phyloP scores from a whole-genome alignment of 1,140 invertebrate species.

The Rhopalosiphum padi region DNA sequence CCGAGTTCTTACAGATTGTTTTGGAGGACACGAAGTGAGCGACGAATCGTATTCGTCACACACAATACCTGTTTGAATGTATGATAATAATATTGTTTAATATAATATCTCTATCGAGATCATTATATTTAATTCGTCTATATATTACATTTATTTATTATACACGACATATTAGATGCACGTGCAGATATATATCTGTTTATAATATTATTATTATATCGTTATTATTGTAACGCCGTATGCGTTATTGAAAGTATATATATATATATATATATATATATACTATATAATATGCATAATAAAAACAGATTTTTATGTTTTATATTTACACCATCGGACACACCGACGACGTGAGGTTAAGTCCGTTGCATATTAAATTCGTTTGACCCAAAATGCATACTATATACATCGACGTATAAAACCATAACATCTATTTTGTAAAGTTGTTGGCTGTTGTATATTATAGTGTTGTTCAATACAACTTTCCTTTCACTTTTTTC shows the following conservation, averaged over 20 bases:
- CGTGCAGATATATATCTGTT: not conserved
- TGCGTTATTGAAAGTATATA: not conserved
- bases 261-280: too few species aligned
- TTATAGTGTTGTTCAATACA: not conserved
- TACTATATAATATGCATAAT: not conserved
- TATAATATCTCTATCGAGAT: not conserved
- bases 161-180: not conserved
- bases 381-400: not conserved
- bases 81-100: not conserved
- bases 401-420: not conserved
- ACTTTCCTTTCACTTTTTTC: constrained; percentile 3
- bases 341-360: not conserved
- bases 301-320: too few species aligned
- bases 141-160: not conserved
- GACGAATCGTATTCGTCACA: not conserved
- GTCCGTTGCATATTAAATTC: not conserved
- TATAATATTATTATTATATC: not conserved
- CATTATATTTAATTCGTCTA: not conserved
- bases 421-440: not conserved
- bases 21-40: not conserved
- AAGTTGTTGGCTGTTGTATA: not conserved
- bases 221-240: not conserved
- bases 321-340: not conserved
- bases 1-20: not conserved
- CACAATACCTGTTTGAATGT: not conserved